A percentile compares a stretch with the other conserved stretches of the same genome.
phyloP scores from a whole-genome alignment of 64 coral and sea anemone species.

The Trachythela sp. region DNA sequence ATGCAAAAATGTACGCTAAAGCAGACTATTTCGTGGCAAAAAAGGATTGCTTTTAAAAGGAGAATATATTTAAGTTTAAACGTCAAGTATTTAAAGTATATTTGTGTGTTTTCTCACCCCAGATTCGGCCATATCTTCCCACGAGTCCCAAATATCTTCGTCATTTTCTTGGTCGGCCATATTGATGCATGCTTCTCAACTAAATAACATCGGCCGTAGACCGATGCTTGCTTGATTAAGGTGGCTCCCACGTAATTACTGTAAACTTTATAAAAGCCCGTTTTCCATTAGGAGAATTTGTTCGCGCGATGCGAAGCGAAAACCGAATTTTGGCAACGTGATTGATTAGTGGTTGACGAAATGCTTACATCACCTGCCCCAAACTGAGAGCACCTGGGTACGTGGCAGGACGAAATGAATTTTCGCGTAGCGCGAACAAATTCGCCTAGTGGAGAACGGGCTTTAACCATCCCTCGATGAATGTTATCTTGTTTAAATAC shows the following conservation, averaged over 20 bases:
- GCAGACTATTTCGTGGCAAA: background rate
- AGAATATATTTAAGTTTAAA: background rate
- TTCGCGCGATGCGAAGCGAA: too few relatives aligned
- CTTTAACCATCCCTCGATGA: background rate
- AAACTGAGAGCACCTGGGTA: too few relatives aligned
- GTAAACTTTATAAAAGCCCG: too few relatives aligned
- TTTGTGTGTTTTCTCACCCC: constrained; percentile 62
- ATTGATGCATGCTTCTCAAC: constrained; percentile 19
- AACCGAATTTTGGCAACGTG: too few relatives aligned
- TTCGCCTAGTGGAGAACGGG: too few relatives aligned
- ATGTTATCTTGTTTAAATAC: background rate
- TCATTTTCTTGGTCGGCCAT: constrained; percentile 98
- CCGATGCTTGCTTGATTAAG: background rate
- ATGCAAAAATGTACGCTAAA: background rate
- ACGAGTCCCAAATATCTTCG: constrained; percentile 96
- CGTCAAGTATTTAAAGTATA: background rate
- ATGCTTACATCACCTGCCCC: too few relatives aligned
- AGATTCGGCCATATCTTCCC: constrained; percentile 98
- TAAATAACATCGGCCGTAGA: background rate
- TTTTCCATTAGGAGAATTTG: too few relatives aligned
- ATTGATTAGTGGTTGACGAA: too few relatives aligned
- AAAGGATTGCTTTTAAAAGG: background rate
- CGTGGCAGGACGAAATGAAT: too few relatives aligned
- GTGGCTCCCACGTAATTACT: background rate
- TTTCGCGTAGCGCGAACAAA: too few relatives aligned